Evolutionary conservation across 2,797 vertebrate genomes (phyloP).

Genomic region (Spinus pinus): DNA sequence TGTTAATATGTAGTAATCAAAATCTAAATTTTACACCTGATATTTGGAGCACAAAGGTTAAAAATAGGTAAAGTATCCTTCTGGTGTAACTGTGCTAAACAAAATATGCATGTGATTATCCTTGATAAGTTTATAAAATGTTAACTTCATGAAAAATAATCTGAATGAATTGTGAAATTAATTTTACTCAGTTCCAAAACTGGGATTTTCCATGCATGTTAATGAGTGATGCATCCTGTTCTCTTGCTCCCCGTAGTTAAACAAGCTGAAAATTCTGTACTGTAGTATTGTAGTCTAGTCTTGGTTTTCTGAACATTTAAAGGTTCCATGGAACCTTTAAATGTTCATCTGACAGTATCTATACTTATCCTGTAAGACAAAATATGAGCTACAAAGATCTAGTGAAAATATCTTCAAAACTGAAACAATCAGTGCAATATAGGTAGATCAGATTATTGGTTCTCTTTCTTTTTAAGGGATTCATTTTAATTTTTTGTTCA

Average conservation of each 20-base stretch:
- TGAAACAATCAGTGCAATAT: not conserved
- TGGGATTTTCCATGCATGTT: not conserved
- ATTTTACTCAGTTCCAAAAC: not conserved
- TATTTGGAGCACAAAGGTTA: not conserved
- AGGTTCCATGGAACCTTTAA: not conserved
- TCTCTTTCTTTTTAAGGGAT: not conserved
- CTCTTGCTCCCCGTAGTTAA: not conserved
- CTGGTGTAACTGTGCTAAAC: not conserved
- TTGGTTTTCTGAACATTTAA: not conserved
- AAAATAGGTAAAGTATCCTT: not conserved
- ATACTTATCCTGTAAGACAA: not conserved
- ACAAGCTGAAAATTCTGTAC: not conserved
- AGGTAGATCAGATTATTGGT: not conserved
- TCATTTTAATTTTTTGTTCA: not conserved
- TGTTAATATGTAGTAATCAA: not conserved
- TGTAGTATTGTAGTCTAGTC: not conserved
- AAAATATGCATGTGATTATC: not conserved
- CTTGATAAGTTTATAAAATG: not conserved
- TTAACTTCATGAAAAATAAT: conserved; percentile 18
- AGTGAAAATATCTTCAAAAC: not conserved
- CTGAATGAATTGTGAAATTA: conserved; percentile 32
- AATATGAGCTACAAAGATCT: not conserved
- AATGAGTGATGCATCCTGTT: not conserved
- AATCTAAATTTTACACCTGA: conserved; percentile 9
- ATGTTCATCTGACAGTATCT: not conserved